Percentiles rank a stretch among this genome's conserved stretches.
Evolutionary conservation across 2,797 vertebrate species (phyloP).

Genomic region (Florisuga fusca): DNA sequence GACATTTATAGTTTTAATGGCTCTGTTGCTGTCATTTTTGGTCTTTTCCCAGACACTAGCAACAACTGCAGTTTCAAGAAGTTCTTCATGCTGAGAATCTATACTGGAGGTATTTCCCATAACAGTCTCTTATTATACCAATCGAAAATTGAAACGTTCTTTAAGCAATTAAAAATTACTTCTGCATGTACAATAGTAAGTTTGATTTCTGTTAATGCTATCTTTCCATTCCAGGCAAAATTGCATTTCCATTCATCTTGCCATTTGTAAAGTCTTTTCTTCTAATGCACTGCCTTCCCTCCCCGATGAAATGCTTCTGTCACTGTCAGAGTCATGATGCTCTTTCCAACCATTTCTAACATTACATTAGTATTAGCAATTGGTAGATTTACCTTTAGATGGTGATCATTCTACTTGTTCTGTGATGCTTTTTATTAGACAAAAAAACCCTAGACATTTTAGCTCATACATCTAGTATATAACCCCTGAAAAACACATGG

Average conservation of each 20-base stretch:
- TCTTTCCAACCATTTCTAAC: not conserved
- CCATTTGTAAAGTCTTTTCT: not conserved
- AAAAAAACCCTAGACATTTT: not conserved
- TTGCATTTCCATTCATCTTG: not conserved
- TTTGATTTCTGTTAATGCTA: not conserved
- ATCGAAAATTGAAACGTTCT: not conserved
- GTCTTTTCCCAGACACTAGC: not conserved
- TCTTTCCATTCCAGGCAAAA: not conserved
- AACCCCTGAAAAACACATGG: not conserved
- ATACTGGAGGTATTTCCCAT: not conserved
- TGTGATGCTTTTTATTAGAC: not conserved
- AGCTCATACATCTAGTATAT: not conserved
- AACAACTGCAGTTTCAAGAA: not conserved
- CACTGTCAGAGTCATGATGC: not conserved
- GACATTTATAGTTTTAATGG: not conserved
- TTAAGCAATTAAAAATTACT: not conserved
- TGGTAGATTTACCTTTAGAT: not conserved
- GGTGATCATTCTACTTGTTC: not conserved
- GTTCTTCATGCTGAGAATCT: not conserved
- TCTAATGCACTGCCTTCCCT: not conserved
- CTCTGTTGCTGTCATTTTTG: not conserved
- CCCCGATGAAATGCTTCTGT: not conserved
- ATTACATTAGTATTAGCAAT: not conserved
- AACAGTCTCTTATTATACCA: not conserved
- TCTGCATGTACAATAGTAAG: not conserved